These are phyloP conservation scores for Myotis daubentonii DNA, from an alignment of 2,797 vertebrate species.

Conservation along the genomic window DNA sequence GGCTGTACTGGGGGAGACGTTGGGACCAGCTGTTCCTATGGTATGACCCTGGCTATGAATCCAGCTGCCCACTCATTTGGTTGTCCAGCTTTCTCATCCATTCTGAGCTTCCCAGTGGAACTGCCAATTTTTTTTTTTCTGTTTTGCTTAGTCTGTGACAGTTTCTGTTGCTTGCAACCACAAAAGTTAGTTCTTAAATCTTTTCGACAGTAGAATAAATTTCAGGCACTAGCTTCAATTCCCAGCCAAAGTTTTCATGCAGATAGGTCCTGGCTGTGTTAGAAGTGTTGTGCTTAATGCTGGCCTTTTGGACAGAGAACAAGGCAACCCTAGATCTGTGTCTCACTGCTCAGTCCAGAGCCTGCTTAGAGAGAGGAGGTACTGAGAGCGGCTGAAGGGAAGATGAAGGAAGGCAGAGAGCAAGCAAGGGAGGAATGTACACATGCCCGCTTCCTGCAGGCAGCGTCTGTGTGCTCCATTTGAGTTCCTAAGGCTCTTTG, in stretches of 20 bases:
- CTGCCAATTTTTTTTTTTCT: background rate
- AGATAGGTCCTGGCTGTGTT: background rate
- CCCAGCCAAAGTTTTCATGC: slow-evolving; percentile 1
- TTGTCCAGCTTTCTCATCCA: slow-evolving; percentile 2
- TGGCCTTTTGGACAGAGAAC: slow-evolving; percentile 33
- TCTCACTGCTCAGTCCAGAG: background rate
- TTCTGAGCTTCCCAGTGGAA: background rate
- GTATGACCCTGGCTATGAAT: background rate
- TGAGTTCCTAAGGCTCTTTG: background rate
- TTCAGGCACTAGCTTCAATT: background rate
- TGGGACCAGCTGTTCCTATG: background rate
- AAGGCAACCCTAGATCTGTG: background rate
- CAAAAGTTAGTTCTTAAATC: slow-evolving; percentile 45
- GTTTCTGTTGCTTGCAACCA: slow-evolving; percentile 51
- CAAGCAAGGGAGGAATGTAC: background rate
- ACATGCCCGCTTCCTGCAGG: background rate
- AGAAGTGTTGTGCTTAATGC: background rate
- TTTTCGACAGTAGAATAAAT: slow-evolving; percentile 37
- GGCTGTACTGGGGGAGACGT: background rate
- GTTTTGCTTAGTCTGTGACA: background rate
- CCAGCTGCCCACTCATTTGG: background rate
- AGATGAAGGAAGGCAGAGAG: background rate
- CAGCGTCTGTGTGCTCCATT: background rate
- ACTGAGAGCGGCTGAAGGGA: background rate
- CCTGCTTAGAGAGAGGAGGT: background rate